Base-by-base conservation (phyloP, 2,797 vertebrate species). In the Zalophus californianus region DNA sequence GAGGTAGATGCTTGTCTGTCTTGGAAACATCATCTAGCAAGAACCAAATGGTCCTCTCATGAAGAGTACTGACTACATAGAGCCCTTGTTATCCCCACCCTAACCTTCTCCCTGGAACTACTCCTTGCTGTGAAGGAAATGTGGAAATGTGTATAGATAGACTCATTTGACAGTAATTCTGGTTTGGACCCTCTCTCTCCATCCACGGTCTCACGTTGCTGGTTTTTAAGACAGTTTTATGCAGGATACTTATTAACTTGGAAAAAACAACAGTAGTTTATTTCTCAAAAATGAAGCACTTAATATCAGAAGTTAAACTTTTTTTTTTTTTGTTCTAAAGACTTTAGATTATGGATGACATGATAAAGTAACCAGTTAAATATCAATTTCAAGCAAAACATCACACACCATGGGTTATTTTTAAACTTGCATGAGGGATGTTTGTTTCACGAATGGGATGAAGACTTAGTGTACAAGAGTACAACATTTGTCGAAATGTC, bases 321-420 rank as follows among this genome's bases (percentile, higher is more conserved):
- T 25, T 54, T 56, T 64, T 50, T 54, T 56, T 64, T 50, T 85
- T 52, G 56, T 90, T 48, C 62, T 50, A 66, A 72, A 85, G 78
- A 85, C 44, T 44, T 16, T 38, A 54, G 21, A 23, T 92, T 50
- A 64, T 86, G 66, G 21, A 35, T 87, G 58, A 21, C 7, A 52
- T 41, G 38, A 27, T 94, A 89, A 90, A 94, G 35, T 77, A 90
- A 41, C 16, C 58, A 60, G 72, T 85, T 75, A 82, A 88, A 85
- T 87, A 18, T 48, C 58, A 66, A 3, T 73, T 96, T 90, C 62
- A 60, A 85, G 52, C 72, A 8, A 27, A 91, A 29, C 54, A 56
- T 58, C n/a, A 20, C 32, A 27, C 72, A 29, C 18, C 13, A 27
- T 41, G 23, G 62, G 60, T 48, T 90, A 72, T 66, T 94, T 94